These are phyloP conservation scores for Hemicordylus capensis DNA, from an alignment of 2,113 vertebrate genomes.

Conservation along the genomic window DNA sequence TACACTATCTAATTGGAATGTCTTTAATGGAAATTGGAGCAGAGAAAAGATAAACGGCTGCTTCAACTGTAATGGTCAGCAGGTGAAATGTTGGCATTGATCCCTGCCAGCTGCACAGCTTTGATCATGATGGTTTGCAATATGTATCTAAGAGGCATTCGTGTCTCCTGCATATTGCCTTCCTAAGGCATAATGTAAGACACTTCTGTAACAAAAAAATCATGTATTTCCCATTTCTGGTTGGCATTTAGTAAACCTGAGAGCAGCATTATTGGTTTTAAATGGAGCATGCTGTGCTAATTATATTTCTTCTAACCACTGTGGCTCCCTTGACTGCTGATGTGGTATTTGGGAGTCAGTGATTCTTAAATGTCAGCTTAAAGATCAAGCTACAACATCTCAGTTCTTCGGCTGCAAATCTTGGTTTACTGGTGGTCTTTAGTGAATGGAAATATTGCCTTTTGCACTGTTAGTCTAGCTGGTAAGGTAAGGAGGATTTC, in stretches of 20 bases:
- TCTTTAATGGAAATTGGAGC: neutral
- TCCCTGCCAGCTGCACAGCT: neutral
- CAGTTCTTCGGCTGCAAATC: constrained; percentile 49
- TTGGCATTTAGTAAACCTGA: constrained; percentile 30
- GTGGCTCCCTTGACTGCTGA: constrained; percentile 65
- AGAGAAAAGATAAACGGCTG: neutral
- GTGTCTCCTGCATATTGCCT: constrained; percentile 38
- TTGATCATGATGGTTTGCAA: neutral
- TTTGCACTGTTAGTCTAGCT: constrained; percentile 23
- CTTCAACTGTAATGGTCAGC: neutral
- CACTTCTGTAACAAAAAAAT: constrained; percentile 35
- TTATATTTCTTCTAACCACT: constrained; percentile 64
- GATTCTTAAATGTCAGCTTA: constrained; percentile 69
- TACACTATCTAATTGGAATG: neutral
- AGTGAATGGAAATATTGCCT: constrained; percentile 45
- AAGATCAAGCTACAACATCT: constrained; percentile 53
- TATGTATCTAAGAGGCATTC: constrained; percentile 1
- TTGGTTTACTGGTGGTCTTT: constrained; percentile 51
- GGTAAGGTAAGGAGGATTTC: constrained; percentile 54
- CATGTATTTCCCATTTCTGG: constrained; percentile 37
- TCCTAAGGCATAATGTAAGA: constrained; percentile 40
- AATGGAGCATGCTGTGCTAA: constrained; percentile 59
- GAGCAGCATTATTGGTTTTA: constrained; percentile 45
- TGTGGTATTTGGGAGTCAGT: constrained; percentile 59
- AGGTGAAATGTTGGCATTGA: neutral